Conservation (phyloP, 2,888 invertebrate genomes). For the Hemithea aestivaria region DNA sequence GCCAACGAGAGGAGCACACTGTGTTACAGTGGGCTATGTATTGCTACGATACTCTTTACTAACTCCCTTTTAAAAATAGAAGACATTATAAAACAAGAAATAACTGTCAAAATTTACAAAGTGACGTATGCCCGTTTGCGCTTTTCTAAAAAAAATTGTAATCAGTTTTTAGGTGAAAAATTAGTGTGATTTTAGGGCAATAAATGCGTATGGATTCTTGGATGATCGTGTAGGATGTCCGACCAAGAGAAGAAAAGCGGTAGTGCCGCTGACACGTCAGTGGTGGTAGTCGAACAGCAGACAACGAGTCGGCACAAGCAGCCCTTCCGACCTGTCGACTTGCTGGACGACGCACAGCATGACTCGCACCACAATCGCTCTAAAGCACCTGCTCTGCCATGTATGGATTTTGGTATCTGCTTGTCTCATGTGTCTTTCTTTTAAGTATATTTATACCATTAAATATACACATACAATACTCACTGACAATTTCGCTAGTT, state of each 20-base stretch:
- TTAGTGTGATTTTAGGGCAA: constrained; percentile 42
- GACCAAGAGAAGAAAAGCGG: constrained; percentile 56
- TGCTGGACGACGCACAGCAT: constrained; percentile 37
- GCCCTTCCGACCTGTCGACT: constrained; percentile 43
- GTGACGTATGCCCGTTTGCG: constrained; percentile 60
- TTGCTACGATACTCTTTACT: constrained; percentile 31
- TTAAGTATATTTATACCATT: no score
- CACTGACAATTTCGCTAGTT: no score
- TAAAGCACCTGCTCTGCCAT: constrained; percentile 52
- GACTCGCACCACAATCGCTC: constrained; percentile 51
- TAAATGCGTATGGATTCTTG: constrained; percentile 54
- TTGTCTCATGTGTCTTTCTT: no score
- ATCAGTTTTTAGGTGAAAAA: constrained; percentile 48
- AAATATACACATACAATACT: no score
- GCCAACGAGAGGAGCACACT: no score
- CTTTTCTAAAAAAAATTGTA: constrained; percentile 50
- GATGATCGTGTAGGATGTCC: constrained; percentile 53
- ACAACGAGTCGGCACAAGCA: constrained; percentile 43
- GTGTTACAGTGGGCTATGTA: background rate
- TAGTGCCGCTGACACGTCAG: constrained; percentile 31
- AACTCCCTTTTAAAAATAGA: constrained; percentile 57
- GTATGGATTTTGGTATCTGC: constrained; percentile 34
- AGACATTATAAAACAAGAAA: constrained; percentile 50
- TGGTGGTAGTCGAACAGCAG: constrained; percentile 51
- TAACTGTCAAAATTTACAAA: constrained; percentile 63